Evolutionary conservation across 1,140 invertebrate species (phyloP), one percentile per base, ranked within the genome.

Genomic region (Heliconius hermathena): DNA sequence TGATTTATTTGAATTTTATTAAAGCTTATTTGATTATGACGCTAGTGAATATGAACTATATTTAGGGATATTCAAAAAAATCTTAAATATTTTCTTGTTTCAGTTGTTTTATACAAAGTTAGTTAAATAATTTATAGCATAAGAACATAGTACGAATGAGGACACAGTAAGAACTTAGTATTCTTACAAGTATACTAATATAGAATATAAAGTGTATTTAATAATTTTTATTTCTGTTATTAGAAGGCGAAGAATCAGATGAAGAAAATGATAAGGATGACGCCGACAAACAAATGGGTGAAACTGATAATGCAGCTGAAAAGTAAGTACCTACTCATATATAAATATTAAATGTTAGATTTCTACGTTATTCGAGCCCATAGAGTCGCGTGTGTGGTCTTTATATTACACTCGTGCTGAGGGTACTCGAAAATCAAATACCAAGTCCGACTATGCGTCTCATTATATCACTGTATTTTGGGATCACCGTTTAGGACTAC

Each of bases 281-380:
- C 83, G 93, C 97, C 1, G 98, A 99, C 80, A 99, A 99, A 90
- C 96, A 99, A 95, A 99, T 99, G 98, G 98, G 98, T n/a, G 98
- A 99, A 79, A 97, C 97, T 8, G 98, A 97, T 85, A 96, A 97
- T 81, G 97, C 96, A 11, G 96, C 96, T 41, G 98, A 99, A 73
- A 97, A 97, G 93, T 95, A 97, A 82, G 96, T 96, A 87, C 6
- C 5, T 52, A 18, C 0, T 20, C 16, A 8, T 52, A 20, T 20
- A 60, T 60, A 60, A 22, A 22, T 22, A 60, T 60, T 11, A 60
- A 22, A 60, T 3, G 20, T 60, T 57, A 6, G 18, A 18, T 16
- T 52, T 52, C 5, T 20, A 20, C 6, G 18, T 52, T n/a, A 38
- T 72, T 36, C 71, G 71, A 72, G 71, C 71, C 71, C 71, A 72